Percentiles rank a stretch among this genome's conserved stretches.
These are phyloP conservation scores for Calephelis perditalis DNA, from an alignment of 2,888 invertebrate genomes.

Conservation along the genomic window DNA sequence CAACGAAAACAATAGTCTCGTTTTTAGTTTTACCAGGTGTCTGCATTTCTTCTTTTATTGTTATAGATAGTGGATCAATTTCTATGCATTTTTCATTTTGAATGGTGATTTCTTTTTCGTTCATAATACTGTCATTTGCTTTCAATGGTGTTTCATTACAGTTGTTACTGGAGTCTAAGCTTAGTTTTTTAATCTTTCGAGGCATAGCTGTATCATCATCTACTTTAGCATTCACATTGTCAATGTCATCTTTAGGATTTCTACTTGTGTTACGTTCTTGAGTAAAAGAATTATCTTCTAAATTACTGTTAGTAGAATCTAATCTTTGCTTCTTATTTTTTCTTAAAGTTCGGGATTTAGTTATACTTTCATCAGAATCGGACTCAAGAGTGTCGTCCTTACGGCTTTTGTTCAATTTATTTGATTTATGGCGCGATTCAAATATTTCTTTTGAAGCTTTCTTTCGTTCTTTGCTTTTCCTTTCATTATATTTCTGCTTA, in stretches of 20 bases:
- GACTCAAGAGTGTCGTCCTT: constrained; percentile 40
- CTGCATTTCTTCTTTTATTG: constrained; percentile 53
- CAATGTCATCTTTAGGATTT: constrained; percentile 9
- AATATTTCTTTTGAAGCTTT: constrained; percentile 67
- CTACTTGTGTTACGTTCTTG: too few relatives aligned
- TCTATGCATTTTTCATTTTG: constrained; percentile 36
- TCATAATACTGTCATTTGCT: constrained; percentile 40
- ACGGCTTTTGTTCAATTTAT: constrained; percentile 38
- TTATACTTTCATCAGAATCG: constrained; percentile 43
- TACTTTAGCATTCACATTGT: constrained; percentile 22
- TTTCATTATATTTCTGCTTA: constrained; percentile 61
- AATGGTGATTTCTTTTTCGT: constrained; percentile 58
- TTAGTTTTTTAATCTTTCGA: constrained; percentile 10
- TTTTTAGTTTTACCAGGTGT: constrained; percentile 49
- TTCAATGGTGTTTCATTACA: constrained; percentile 40
- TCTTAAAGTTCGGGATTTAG: constrained; percentile 34
- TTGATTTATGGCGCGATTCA: constrained; percentile 54
- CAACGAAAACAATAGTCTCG: constrained; percentile 46
- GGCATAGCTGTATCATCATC: neutral
- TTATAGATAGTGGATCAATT: constrained; percentile 47
- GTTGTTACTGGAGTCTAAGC: constrained; percentile 15
- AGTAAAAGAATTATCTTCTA: too few relatives aligned
- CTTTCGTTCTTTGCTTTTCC: constrained; percentile 62
- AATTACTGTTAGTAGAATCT: too few relatives aligned
- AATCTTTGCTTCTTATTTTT: constrained; percentile 40